Conservation (phyloP, 2,888 invertebrate genomes). For the Argyresthia albistria region DNA sequence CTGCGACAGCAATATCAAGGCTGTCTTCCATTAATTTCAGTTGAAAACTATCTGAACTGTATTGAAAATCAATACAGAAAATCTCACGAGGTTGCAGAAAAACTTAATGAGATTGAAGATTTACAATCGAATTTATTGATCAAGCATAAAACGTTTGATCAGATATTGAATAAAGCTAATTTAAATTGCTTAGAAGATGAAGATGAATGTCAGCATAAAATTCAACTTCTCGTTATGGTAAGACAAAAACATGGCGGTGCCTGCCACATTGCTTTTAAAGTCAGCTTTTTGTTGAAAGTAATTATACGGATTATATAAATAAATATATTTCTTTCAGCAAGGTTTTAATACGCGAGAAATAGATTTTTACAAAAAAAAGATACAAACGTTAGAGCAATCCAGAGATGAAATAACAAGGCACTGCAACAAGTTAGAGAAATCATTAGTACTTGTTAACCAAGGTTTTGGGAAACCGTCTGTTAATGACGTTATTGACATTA, state of each 20-base stretch:
- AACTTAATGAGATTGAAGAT: conserved; percentile 49
- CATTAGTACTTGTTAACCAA: conserved; percentile 43
- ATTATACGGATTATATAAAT: no score
- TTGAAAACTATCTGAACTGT: conserved; percentile 47
- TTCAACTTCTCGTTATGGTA: conserved; percentile 42
- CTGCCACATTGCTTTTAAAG: neutral
- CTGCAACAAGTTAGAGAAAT: conserved; percentile 43
- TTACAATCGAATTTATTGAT: conserved; percentile 38
- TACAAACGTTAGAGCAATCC: conserved; percentile 32
- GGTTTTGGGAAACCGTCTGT: conserved; percentile 28
- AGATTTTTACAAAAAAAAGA: conserved; percentile 38
- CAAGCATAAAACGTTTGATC: conserved; percentile 49
- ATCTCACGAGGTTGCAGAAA: conserved; percentile 34
- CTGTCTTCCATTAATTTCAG: conserved; percentile 38
- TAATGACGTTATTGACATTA: conserved; percentile 14
- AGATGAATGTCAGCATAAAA: conserved; percentile 43
- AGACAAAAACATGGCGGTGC: neutral
- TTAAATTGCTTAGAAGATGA: conserved; percentile 39
- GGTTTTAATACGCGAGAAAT: conserved; percentile 35
- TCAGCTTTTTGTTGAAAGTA: no score
- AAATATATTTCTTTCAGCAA: conserved; percentile 24
- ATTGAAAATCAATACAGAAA: conserved; percentile 39
- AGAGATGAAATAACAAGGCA: conserved; percentile 33
- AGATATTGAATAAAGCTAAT: conserved; percentile 42
- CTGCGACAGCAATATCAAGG: conserved; percentile 59